A percentile compares a stretch with the other conserved stretches of the same genome.
These are phyloP conservation scores for Arctia plantaginis DNA, from an alignment of 2,888 invertebrate genomes.

Conservation along the genomic window DNA sequence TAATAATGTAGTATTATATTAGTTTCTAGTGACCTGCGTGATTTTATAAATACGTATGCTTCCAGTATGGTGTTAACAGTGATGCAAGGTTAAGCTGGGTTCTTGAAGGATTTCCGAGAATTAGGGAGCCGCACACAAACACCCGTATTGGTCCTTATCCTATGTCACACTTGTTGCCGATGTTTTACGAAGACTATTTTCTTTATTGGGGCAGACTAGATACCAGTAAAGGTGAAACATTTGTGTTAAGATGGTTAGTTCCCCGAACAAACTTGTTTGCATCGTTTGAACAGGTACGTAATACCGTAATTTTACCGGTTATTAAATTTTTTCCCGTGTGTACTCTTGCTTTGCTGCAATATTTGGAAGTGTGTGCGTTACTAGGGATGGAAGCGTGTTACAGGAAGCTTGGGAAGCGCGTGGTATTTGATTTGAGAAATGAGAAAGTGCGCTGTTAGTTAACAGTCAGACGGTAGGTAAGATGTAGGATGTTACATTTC, in stretches of 20 bases:
- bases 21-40: background rate
- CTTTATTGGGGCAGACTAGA: constrained; percentile 88
- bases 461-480: too few species aligned
- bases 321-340: background rate
- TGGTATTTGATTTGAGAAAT: too few species aligned
- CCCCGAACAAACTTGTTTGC: constrained; percentile 86
- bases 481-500: too few species aligned
- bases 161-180: constrained; percentile 81
- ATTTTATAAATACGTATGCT: background rate
- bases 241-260: constrained; percentile 88
- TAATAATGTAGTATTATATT: background rate
- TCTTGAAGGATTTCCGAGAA: constrained; percentile 78
- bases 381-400: too few species aligned
- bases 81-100: constrained; percentile 76
- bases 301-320: too few species aligned
- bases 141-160: constrained; percentile 82
- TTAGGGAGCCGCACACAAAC: constrained; percentile 82
- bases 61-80: constrained; percentile 81
- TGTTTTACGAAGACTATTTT: constrained; percentile 88
- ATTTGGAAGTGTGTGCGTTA: too few species aligned
- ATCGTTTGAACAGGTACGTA: constrained; percentile 85
- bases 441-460: too few species aligned
- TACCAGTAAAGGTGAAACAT: constrained; percentile 72
- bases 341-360: too few species aligned
- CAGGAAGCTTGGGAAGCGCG: too few species aligned